Percentiles rank a stretch among this genome's conserved stretches.
Conservation (phyloP, 2,797 vertebrate species). For the Pantherophis vulpinus region DNA sequence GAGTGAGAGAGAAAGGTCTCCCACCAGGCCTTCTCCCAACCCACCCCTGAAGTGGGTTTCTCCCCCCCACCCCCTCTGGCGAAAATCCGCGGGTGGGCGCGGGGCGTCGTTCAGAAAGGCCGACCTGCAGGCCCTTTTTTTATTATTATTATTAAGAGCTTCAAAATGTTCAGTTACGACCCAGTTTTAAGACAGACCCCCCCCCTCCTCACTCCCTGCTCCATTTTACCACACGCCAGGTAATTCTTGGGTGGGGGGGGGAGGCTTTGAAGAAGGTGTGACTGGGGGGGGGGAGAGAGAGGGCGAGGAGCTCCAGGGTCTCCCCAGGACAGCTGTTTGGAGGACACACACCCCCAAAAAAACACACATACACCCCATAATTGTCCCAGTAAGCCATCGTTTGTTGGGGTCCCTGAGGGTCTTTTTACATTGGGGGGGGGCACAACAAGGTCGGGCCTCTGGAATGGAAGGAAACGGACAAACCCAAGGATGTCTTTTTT, state of each 20-base stretch:
- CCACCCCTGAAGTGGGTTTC: not conserved
- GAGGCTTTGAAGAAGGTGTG: not conserved
- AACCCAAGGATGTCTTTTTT: too few relatives aligned
- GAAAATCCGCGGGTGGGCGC: not conserved
- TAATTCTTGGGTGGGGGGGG: not conserved
- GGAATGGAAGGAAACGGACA: too few relatives aligned
- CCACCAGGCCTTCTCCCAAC: not conserved
- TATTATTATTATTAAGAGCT: too few relatives aligned
- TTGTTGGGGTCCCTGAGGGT: not conserved
- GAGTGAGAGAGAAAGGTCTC: not conserved
- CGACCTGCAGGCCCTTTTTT: not conserved
- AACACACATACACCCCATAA: not conserved
- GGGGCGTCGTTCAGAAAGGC: too few relatives aligned
- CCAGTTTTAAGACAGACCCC: not conserved
- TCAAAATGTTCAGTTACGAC: not conserved
- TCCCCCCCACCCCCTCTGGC: too few relatives aligned
- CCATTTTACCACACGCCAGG: not conserved
- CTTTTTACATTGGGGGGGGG: too few relatives aligned
- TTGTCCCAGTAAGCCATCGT: too few relatives aligned
- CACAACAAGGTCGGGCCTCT: too few relatives aligned
- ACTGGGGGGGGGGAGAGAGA: not conserved
- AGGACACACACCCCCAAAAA: too few relatives aligned
- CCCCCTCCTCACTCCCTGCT: not conserved
- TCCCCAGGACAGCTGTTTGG: not conserved
- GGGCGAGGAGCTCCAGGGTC: not conserved